Evolutionary conservation across 1,140 invertebrate species (phyloP).

Genomic region (Cotesia typhae): DNA sequence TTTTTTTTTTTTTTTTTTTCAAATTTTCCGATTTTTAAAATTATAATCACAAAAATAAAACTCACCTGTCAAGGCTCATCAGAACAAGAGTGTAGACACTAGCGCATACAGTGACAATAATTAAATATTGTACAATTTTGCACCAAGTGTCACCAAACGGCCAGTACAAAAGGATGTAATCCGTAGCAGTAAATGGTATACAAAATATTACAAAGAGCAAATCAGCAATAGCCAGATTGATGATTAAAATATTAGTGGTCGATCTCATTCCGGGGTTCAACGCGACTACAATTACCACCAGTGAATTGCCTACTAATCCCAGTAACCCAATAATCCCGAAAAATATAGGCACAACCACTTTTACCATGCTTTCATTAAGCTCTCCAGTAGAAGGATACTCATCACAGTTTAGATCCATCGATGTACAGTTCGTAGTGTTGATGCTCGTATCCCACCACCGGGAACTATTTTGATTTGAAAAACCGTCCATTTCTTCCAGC

Average conservation of each 20-base stretch:
- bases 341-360: constrained; percentile 82
- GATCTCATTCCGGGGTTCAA: constrained; percentile 91
- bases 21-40: no score
- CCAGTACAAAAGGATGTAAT: constrained; percentile 88
- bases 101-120: constrained; percentile 90
- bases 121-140: constrained; percentile 84
- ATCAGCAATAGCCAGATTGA: constrained; percentile 89
- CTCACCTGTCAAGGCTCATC: constrained; percentile 89
- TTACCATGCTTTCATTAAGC: constrained; percentile 71
- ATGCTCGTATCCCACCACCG: neutral
- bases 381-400: constrained; percentile 20
- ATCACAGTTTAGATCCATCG: constrained; percentile 2
- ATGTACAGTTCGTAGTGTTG: constrained; percentile 24
- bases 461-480: neutral
- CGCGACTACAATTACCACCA: constrained; percentile 86
- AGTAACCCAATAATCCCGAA: constrained; percentile 89
- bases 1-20: no score
- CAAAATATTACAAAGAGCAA: constrained; percentile 95
- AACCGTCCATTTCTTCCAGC: constrained; percentile 16
- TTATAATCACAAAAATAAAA: neutral
- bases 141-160: constrained; percentile 92
- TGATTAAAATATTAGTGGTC: constrained; percentile 92
- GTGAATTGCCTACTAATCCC: constrained; percentile 86
- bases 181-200: constrained; percentile 91
- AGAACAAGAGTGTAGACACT: constrained; percentile 94